Evolutionary conservation across 2,113 vertebrate species (phyloP).

Genomic region (Sebastes schlegelii): DNA sequence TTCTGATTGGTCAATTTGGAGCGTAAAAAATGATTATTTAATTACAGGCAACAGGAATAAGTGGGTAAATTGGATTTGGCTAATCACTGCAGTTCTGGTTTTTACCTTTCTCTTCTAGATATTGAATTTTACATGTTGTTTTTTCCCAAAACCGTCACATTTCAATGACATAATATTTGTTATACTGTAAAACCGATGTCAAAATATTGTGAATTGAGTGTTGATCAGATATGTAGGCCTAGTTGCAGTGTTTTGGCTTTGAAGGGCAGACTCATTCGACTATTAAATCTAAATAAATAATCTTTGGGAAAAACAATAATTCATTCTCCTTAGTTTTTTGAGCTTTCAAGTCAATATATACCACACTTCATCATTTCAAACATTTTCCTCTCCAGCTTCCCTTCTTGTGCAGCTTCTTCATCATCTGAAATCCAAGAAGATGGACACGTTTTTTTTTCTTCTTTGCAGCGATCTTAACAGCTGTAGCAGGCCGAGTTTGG

Average conservation of each 20-base stretch:
- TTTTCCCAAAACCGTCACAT: not conserved
- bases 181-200: not conserved
- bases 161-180: not conserved
- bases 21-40: not conserved
- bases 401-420: slow-evolving; percentile 45
- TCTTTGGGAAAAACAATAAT: slow-evolving; percentile 23
- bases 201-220: not conserved
- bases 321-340: slow-evolving; percentile 25
- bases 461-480: slow-evolving; percentile 37
- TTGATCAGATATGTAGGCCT: not conserved
- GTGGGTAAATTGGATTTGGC: not conserved
- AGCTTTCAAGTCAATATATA: slow-evolving; percentile 10
- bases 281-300: slow-evolving; percentile 21
- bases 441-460: not conserved
- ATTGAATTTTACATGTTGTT: not conserved
- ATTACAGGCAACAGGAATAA: not conserved
- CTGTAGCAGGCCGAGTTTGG: slow-evolving; percentile 40
- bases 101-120: not conserved
- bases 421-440: slow-evolving; percentile 49
- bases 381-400: slow-evolving; percentile 17
- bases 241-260: not conserved
- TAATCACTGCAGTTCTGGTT: not conserved
- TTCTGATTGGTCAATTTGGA: too few relatives aligned
- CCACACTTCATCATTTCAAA: slow-evolving; percentile 39
- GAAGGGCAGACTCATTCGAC: not conserved